phyloP scores from a whole-genome alignment of 2,113 vertebrate genomes.

The Antennarius striatus region DNA sequence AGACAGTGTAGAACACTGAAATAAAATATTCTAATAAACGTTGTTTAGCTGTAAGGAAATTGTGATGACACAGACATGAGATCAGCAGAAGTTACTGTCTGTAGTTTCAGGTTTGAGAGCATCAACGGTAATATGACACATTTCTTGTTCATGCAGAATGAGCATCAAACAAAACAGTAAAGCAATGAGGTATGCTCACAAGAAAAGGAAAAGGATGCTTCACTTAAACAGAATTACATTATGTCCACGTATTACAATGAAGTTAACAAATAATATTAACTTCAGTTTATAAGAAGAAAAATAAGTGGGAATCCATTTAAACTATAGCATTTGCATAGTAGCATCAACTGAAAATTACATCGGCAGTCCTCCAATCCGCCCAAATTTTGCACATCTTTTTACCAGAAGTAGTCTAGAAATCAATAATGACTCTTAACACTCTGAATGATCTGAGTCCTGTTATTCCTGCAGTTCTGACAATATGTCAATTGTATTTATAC shows the following conservation, averaged over 20 bases:
- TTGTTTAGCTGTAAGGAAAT: not conserved
- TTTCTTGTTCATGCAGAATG: slow-evolving; percentile 6
- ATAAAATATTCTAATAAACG: not conserved
- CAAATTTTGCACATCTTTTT: no score
- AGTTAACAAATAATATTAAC: not conserved
- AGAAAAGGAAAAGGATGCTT: not conserved
- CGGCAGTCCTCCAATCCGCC: not conserved
- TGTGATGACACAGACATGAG: slow-evolving; percentile 7
- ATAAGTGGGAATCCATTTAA: not conserved
- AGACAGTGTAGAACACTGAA: not conserved
- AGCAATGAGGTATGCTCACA: not conserved
- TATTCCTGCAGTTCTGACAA: not conserved
- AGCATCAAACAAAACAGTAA: not conserved
- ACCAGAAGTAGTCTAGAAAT: no score
- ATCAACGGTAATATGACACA: slow-evolving; percentile 18
- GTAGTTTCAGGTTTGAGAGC: not conserved
- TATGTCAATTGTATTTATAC: slow-evolving; percentile 1
- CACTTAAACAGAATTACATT: not conserved
- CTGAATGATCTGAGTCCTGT: not conserved
- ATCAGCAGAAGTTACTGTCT: slow-evolving; percentile 8
- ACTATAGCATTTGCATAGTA: no score
- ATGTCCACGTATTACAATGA: not conserved
- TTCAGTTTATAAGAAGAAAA: not conserved
- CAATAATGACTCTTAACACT: no score
- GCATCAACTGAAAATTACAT: not conserved